Evolutionary conservation across 2,888 invertebrate genomes (phyloP).

Genomic region (Cantharis nigra): DNA sequence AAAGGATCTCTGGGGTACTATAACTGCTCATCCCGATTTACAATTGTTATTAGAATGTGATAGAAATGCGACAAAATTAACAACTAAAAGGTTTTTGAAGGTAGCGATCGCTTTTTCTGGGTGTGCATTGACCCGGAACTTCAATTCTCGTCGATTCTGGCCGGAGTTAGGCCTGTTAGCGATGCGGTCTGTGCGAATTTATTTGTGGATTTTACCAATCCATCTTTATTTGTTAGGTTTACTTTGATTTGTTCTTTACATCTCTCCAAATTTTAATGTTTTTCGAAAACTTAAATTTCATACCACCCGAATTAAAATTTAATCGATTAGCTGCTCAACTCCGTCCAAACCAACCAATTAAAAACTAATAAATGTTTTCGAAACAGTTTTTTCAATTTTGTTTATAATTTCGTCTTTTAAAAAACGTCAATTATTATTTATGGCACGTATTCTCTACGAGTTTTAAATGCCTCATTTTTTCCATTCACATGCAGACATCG

Average conservation of each 20-base stretch:
- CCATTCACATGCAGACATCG: constrained; percentile 3
- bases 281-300: neutral
- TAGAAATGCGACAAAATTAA: constrained; percentile 35
- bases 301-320: neutral
- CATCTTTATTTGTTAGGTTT: constrained; percentile 38
- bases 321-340: too few species aligned
- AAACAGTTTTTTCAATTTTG: neutral
- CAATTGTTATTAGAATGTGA: constrained; percentile 20
- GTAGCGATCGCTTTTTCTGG: constrained; percentile 27
- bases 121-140: constrained; percentile 39
- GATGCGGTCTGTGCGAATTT: constrained; percentile 38
- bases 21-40: constrained; percentile 10
- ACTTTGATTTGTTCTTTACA: constrained; percentile 32
- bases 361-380: neutral
- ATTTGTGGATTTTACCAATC: constrained; percentile 36
- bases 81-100: constrained; percentile 32
- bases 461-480: constrained; percentile 5
- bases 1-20: constrained; percentile 1
- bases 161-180: constrained; percentile 36
- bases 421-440: constrained; percentile 5
- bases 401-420: neutral
- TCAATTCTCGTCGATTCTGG: constrained; percentile 35
- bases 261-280: constrained; percentile 11
- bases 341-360: neutral
- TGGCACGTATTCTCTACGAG: neutral